Conservation (phyloP, 2,888 invertebrate species). For the Erebia ligea region DNA sequence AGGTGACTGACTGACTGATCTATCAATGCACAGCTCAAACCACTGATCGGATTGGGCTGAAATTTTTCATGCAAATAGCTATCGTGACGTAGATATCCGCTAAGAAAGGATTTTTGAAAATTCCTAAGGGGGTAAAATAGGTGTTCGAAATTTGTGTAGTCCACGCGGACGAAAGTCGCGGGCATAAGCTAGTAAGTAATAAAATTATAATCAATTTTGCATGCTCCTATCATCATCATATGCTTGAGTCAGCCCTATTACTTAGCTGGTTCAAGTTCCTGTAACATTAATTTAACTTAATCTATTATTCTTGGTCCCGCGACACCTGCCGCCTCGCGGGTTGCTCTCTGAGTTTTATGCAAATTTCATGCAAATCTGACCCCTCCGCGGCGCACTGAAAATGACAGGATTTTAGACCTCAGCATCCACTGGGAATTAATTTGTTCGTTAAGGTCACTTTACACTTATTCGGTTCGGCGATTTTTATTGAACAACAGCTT, state of each 20-base stretch:
- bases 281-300: conserved; percentile 20
- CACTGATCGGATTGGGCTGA: too few species aligned
- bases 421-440: conserved; percentile 20
- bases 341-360: conserved; percentile 21
- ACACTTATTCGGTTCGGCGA: too few species aligned
- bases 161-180: too few species aligned
- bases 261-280: neutral
- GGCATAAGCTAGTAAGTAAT: too few species aligned
- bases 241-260: neutral
- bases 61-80: too few species aligned
- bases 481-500: too few species aligned
- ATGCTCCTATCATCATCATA: neutral
- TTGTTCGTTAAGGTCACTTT: conserved; percentile 1
- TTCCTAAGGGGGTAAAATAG: too few species aligned
- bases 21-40: too few species aligned
- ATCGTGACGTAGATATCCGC: too few species aligned
- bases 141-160: too few species aligned
- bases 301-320: conserved; percentile 21
- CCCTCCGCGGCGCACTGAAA: conserved; percentile 21
- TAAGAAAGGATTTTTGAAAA: too few species aligned
- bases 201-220: neutral
- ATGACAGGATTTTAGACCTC: conserved; percentile 22
- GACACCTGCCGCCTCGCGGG: conserved; percentile 18
- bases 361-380: conserved; percentile 25
- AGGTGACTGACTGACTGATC: too few species aligned